Percentiles rank a stretch among this genome's conserved stretches.
phyloP scores from a whole-genome alignment of 2,113 vertebrate genomes.

The Muscicapa adusta region DNA sequence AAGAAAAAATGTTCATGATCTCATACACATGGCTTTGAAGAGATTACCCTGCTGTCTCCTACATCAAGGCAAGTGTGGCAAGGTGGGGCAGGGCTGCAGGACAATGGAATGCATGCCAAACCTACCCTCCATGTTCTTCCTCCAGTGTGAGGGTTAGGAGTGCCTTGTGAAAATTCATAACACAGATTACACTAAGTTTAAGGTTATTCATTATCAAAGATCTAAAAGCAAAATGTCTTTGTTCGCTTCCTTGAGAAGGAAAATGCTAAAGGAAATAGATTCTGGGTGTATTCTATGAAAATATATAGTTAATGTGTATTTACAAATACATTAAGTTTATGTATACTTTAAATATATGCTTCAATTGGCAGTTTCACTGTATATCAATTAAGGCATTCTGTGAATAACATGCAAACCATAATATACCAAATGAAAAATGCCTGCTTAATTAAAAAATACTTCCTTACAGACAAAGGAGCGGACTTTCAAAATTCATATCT shows the following conservation, averaged over 20 bases:
- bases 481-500: neutral
- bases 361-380: neutral
- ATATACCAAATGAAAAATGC: neutral
- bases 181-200: neutral
- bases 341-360: neutral
- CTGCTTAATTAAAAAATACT: neutral
- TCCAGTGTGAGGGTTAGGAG: neutral
- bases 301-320: neutral
- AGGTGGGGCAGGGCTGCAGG: neutral
- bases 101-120: neutral
- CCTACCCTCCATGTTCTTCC: neutral
- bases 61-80: neutral
- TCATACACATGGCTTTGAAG: neutral
- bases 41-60: rapidly evolving
- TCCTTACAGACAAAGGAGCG: neutral
- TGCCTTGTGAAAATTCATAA: neutral
- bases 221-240: neutral
- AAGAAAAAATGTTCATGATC: neutral
- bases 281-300: neutral
- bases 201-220: neutral
- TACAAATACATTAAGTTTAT: neutral
- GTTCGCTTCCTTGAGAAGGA: neutral
- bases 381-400: neutral
- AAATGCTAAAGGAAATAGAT: neutral
- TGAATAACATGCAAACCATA: neutral